A percentile compares a stretch with the other conserved stretches of the same genome.
These are phyloP conservation scores for Uropetala carovei DNA, from an alignment of 2,888 invertebrate genomes.

Conservation along the genomic window DNA sequence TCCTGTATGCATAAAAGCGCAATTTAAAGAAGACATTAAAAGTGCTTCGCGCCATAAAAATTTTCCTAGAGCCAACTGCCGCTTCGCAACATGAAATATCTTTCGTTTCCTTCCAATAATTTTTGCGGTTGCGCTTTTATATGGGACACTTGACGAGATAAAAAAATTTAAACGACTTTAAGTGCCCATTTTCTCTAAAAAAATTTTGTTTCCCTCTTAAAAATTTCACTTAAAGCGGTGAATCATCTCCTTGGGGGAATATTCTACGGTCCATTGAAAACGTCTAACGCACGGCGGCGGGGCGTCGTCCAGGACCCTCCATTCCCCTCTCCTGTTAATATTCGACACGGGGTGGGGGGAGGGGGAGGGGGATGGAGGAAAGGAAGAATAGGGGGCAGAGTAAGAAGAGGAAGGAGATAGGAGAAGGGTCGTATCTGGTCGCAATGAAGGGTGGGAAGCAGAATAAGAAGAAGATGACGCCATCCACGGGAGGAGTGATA, in stretches of 20 bases:
- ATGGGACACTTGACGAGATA: not conserved
- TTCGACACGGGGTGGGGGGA: not conserved
- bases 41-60: not conserved
- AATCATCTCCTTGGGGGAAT: not conserved
- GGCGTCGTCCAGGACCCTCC: not conserved
- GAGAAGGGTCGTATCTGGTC: not conserved
- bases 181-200: not conserved
- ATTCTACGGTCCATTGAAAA: conserved; percentile 24
- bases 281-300: not conserved
- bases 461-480: not conserved
- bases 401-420: not conserved
- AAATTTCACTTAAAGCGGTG: not conserved
- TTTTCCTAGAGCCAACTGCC: not conserved
- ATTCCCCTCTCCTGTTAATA: not conserved
- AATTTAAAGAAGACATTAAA: not conserved
- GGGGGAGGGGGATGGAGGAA: not conserved
- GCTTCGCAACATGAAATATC: not conserved
- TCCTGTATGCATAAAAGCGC: not conserved
- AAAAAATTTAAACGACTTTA: not conserved
- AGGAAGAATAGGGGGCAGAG: not conserved
- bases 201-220: not conserved
- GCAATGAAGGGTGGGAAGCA: not conserved
- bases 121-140: not conserved
- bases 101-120: not conserved
- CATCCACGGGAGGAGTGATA: not conserved